These are phyloP conservation scores for Oscheius myriophilus DNA, from an alignment of 2,888 invertebrate genomes.

Conservation along the genomic window DNA sequence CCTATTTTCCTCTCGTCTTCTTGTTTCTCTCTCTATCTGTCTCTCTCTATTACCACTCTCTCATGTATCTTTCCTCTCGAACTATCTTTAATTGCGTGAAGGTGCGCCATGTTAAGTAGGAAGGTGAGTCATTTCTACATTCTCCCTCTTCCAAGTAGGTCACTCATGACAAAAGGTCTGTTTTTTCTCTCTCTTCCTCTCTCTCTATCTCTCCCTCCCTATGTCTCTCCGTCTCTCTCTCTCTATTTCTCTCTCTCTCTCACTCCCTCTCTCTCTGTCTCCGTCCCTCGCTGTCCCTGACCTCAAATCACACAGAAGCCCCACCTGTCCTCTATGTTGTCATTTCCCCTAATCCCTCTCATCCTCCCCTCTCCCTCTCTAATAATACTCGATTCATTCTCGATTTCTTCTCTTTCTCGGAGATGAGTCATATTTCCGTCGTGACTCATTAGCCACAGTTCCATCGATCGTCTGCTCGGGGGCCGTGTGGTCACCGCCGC, in stretches of 20 bases:
- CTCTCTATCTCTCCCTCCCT: too few relatives aligned
- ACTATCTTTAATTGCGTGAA: too few relatives aligned
- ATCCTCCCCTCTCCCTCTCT: background rate
- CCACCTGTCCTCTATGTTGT: background rate
- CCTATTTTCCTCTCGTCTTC: too few relatives aligned
- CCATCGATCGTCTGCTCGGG: background rate
- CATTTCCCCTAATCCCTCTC: slow-evolving; percentile 6
- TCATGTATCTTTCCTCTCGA: too few relatives aligned
- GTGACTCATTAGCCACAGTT: background rate
- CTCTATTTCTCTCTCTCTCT: too few relatives aligned
- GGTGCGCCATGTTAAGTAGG: too few relatives aligned
- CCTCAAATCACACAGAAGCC: background rate
- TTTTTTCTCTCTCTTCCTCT: slow-evolving; percentile 1
- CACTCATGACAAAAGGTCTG: too few relatives aligned
- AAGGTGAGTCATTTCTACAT: too few relatives aligned
- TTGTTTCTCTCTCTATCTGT: slow-evolving; percentile 13
- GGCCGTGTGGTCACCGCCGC: background rate
- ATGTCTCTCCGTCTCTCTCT: too few relatives aligned
- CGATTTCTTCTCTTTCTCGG: background rate
- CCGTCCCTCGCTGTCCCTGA: background rate
- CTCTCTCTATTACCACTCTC: background rate
- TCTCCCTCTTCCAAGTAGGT: too few relatives aligned
- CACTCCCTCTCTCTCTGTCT: too few relatives aligned
- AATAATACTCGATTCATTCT: background rate
- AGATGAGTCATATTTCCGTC: background rate